Evolutionary conservation across 2,797 vertebrate genomes (phyloP).

Genomic region (Limnodromus scolopaceus): DNA sequence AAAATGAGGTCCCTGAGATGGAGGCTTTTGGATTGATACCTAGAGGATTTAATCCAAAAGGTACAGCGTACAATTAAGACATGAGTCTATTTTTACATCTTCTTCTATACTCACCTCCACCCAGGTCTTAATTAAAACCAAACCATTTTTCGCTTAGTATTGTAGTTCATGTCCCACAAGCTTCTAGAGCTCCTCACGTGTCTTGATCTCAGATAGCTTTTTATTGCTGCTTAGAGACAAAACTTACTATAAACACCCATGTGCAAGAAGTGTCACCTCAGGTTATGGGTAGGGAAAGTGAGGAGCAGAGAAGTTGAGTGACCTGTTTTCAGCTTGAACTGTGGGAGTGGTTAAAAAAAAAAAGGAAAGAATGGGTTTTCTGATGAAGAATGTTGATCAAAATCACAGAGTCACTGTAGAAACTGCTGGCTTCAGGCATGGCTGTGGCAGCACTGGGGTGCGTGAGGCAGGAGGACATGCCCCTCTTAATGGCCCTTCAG

Average conservation of each 20-base stretch:
- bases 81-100: not conserved
- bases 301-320: not conserved
- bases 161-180: not conserved
- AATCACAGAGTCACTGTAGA: not conserved
- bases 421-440: not conserved
- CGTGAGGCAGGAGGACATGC: not conserved
- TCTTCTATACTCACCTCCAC: not conserved
- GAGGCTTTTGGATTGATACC: slow-evolving; percentile 83
- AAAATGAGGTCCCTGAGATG: slow-evolving; percentile 81
- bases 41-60: slow-evolving; percentile 83
- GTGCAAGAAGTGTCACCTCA: not conserved
- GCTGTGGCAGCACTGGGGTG: not conserved
- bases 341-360: not conserved
- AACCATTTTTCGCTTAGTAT: not conserved
- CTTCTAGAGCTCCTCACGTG: not conserved
- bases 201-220: not conserved
- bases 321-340: not conserved
- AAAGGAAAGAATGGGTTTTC: not conserved
- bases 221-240: not conserved
- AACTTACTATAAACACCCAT: not conserved
- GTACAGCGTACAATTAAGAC: slow-evolving; percentile 70
- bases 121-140: not conserved
- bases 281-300: not conserved
- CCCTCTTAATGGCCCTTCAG: not conserved
- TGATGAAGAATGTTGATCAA: not conserved